These are phyloP conservation scores for Hozukius guyotensis DNA, from an alignment of 2,797 vertebrate species.

Conservation along the genomic window DNA sequence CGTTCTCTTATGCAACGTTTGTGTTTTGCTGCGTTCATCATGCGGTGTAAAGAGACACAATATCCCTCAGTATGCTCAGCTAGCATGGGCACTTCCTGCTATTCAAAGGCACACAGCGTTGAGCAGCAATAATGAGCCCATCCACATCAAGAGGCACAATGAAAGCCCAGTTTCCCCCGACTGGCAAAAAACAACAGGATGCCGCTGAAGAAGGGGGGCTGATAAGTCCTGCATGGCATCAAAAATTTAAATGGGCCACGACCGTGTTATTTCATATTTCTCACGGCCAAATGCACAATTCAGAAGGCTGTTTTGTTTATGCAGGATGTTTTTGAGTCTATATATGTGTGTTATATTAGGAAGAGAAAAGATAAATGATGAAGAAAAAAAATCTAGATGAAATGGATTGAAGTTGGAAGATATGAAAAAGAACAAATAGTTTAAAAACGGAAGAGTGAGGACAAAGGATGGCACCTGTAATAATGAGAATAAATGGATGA, in stretches of 20 bases:
- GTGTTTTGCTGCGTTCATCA: conserved; percentile 37
- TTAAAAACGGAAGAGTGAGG: not conserved
- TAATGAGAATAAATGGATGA: conserved; percentile 47
- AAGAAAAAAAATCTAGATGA: not conserved
- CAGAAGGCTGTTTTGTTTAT: not conserved
- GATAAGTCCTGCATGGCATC: conserved; percentile 46
- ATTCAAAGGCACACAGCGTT: conserved; percentile 49
- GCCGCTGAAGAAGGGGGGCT: conserved; percentile 18
- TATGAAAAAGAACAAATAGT: not conserved
- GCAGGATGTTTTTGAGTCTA: not conserved
- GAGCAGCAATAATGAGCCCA: conserved; percentile 60
- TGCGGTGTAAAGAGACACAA: conserved; percentile 31
- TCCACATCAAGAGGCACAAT: conserved; percentile 64
- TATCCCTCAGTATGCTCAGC: conserved; percentile 46
- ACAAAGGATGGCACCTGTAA: conserved; percentile 34
- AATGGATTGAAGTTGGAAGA: not conserved
- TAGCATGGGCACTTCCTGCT: conserved; percentile 60
- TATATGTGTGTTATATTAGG: not conserved
- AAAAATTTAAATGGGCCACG: conserved; percentile 54
- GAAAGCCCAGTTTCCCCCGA: conserved; percentile 59
- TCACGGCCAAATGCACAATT: conserved; percentile 22
- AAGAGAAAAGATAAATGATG: not conserved
- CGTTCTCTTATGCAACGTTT: conserved; percentile 22
- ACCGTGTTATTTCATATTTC: conserved; percentile 36
- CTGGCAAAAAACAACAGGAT: conserved; percentile 66